Percentiles rank a stretch among this genome's conserved stretches.
Conservation (phyloP, 2,113 vertebrate species). For the Protobothrops mucrosquamatus region DNA sequence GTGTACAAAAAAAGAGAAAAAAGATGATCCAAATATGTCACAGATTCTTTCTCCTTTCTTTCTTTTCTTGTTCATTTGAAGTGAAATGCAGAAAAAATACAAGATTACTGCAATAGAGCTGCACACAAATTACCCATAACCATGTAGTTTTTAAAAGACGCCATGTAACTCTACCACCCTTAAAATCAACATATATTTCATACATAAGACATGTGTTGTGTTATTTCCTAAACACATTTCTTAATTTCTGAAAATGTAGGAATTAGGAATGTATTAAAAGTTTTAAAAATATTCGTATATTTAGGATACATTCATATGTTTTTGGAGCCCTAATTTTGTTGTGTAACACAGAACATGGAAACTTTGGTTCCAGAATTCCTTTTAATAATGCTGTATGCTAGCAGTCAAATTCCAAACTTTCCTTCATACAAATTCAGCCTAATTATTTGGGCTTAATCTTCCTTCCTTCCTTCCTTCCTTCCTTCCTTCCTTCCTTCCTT, state of each 20-base stretch:
- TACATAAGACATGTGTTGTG: not conserved
- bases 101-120: not conserved
- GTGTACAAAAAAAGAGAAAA: not conserved
- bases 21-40: not conserved
- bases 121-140: not conserved
- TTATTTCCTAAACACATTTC: not conserved
- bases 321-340: not conserved
- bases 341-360: not conserved
- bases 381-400: not conserved
- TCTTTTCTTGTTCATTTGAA: not conserved
- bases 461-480: not conserved
- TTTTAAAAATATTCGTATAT: not conserved
- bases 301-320: not conserved
- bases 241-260: not conserved
- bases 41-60: not conserved
- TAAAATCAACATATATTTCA: not conserved
- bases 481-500: too few relatives aligned
- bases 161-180: not conserved
- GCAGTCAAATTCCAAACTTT: not conserved
- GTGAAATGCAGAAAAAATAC: not conserved
- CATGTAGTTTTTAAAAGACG: not conserved
- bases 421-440: too few relatives aligned
- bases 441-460: not conserved
- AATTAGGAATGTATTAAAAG: not conserved
- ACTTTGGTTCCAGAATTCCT: not conserved